Percentiles rank a stretch among this genome's conserved stretches.
phyloP scores from a whole-genome alignment of 2,888 invertebrate species.

The Mesoligia furuncula region DNA sequence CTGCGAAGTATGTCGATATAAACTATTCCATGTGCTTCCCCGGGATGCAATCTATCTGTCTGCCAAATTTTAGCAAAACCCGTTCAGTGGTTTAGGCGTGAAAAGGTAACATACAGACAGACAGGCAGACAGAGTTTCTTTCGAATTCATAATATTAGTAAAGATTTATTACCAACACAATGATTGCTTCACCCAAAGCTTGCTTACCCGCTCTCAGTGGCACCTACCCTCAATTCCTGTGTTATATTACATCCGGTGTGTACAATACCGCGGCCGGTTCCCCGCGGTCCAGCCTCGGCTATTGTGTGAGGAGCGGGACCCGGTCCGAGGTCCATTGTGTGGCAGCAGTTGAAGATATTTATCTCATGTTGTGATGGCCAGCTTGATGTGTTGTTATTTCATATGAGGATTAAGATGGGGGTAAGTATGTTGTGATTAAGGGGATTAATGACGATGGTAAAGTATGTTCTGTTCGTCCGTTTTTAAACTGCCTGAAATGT shows the following conservation, averaged over 20 bases:
- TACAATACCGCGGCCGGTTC: constrained; percentile 51
- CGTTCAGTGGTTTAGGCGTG: too few species aligned
- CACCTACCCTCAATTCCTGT: constrained; percentile 54
- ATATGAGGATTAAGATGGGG: constrained; percentile 28
- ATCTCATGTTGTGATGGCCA: constrained; percentile 62
- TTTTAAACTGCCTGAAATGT: neutral
- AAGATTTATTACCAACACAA: too few species aligned
- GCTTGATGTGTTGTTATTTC: constrained; percentile 41
- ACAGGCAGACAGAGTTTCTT: too few species aligned
- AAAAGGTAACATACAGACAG: too few species aligned
- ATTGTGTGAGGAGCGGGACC: constrained; percentile 39
- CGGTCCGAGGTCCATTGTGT: constrained; percentile 40
- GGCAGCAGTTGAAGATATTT: constrained; percentile 45
- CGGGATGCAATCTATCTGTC: too few species aligned
- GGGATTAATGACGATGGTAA: neutral
- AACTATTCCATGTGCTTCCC: too few species aligned
- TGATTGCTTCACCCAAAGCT: too few species aligned
- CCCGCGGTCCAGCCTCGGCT: constrained; percentile 28
- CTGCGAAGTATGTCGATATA: too few species aligned
- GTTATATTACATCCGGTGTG: constrained; percentile 65
- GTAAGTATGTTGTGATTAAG: constrained; percentile 12
- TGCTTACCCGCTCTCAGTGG: constrained; percentile 60
- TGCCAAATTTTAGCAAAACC: too few species aligned
- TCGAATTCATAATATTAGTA: too few species aligned
- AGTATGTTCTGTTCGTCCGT: neutral